A percentile compares a stretch with the other conserved stretches of the same genome.
These are phyloP conservation scores for Platorchestia sp. DNA, from an alignment of 1,140 invertebrate species.

Conservation along the genomic window DNA sequence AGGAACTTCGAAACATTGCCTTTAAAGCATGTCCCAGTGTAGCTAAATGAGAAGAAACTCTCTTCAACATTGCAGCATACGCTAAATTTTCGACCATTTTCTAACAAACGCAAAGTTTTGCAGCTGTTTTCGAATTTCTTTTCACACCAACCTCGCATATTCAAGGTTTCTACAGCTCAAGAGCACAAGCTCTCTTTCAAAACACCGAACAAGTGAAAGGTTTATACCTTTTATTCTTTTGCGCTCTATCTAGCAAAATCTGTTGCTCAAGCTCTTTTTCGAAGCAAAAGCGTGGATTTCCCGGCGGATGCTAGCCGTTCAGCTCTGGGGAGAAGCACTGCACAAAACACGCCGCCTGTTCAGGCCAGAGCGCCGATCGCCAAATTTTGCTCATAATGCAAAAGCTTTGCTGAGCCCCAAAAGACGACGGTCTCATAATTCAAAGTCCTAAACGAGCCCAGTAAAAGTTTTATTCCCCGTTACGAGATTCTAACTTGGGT, in stretches of 20 bases:
- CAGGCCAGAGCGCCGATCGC: not conserved
- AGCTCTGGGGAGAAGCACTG: not conserved
- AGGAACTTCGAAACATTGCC: too few species aligned
- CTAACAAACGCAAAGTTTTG: too few species aligned
- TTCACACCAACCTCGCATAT: not conserved
- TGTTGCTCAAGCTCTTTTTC: not conserved
- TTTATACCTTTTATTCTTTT: not conserved
- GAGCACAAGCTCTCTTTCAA: not conserved
- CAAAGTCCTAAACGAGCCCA: not conserved
- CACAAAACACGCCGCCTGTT: not conserved
- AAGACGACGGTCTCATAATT: slow-evolving; percentile 43
- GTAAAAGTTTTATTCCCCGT: slow-evolving; percentile 38
- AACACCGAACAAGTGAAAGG: not conserved
- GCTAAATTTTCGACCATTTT: too few species aligned
- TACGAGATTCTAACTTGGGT: slow-evolving; percentile 43
- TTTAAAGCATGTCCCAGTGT: too few species aligned
- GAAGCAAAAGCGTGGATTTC: not conserved
- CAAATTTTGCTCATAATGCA: slow-evolving; percentile 50
- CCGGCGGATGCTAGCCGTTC: not conserved
- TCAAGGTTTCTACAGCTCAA: not conserved
- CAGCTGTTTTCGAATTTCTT: not conserved
- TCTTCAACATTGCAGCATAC: too few species aligned
- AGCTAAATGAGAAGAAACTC: too few species aligned
- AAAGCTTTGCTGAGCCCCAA: not conserved
- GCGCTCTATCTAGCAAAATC: not conserved